These are phyloP conservation scores for Drosophila littoralis DNA, from an alignment of 1,140 invertebrate species.

Conservation along the genomic window DNA sequence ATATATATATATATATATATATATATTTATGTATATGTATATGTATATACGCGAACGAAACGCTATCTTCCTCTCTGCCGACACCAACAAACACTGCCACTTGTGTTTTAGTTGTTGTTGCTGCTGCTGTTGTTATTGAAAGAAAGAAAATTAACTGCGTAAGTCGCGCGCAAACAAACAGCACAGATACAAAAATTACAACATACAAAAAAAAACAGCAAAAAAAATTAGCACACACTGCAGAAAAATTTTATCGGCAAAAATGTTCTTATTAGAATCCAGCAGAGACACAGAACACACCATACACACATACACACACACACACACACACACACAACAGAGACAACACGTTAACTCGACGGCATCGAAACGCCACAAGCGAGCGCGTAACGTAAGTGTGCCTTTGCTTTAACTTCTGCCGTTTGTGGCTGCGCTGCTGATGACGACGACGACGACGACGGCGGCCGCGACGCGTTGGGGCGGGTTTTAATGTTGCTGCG, in stretches of 20 bases:
- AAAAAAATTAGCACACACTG: slow-evolving; percentile 22
- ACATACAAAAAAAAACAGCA: slow-evolving; percentile 26
- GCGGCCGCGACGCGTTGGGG: slow-evolving; percentile 42
- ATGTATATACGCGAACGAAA: neutral
- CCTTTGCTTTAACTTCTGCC: slow-evolving; percentile 26
- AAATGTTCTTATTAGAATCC: slow-evolving; percentile 42
- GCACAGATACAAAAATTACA: neutral
- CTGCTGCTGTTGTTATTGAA: slow-evolving; percentile 33
- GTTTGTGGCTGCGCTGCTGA: slow-evolving; percentile 27
- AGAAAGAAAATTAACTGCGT: slow-evolving; percentile 47
- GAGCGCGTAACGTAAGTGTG: slow-evolving; percentile 49
- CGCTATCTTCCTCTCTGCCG: slow-evolving; percentile 34
- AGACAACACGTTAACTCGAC: slow-evolving; percentile 32
- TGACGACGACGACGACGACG: slow-evolving; percentile 17
- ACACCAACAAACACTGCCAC: slow-evolving; percentile 56
- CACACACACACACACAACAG: slow-evolving; percentile 22
- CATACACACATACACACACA: slow-evolving; percentile 27
- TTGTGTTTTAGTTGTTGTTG: slow-evolving; percentile 50
- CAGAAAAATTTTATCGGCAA: slow-evolving; percentile 20
- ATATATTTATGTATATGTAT: neutral
- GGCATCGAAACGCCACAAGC: slow-evolving; percentile 37
- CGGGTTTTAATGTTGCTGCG: slow-evolving; percentile 49
- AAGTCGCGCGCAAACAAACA: slow-evolving; percentile 44
- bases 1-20: neutral
- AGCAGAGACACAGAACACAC: slow-evolving; percentile 16